These are phyloP conservation scores for Danio choprae DNA, from an alignment of 2,797 vertebrate species.

Conservation along the genomic window DNA sequence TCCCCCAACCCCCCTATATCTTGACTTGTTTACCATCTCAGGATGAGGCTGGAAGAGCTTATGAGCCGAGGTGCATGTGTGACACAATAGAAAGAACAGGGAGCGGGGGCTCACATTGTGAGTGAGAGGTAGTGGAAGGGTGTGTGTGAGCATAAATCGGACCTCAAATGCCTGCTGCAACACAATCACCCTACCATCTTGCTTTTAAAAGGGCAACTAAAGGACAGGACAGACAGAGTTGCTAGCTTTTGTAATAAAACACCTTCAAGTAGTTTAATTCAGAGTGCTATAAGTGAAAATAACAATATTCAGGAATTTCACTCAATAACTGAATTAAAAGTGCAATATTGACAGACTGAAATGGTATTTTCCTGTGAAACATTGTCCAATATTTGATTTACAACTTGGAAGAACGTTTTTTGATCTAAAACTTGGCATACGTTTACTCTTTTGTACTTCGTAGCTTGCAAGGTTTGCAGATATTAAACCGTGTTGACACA, in stretches of 20 bases:
- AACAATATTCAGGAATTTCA: too few relatives aligned
- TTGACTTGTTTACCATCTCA: conserved; percentile 51
- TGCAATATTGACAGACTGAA: too few relatives aligned
- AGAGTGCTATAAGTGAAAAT: neutral
- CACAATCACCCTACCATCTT: conserved; percentile 16
- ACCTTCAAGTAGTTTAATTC: neutral
- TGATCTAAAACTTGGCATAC: neutral
- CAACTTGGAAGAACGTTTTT: neutral
- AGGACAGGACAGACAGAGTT: conserved; percentile 12
- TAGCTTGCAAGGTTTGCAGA: neutral
- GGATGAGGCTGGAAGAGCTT: neutral
- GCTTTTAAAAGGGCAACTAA: conserved; percentile 43
- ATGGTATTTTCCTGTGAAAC: too few relatives aligned
- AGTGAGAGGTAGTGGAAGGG: conserved; percentile 5
- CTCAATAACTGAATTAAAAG: too few relatives aligned
- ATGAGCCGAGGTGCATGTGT: neutral
- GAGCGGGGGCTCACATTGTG: conserved; percentile 1
- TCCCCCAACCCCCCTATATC: neutral
- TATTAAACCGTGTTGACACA: conserved; percentile 5
- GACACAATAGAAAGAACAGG: conserved; percentile 12
- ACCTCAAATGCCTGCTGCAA: conserved; percentile 33
- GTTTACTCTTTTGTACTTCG: neutral
- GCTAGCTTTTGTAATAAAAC: neutral
- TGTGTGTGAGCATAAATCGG: neutral
- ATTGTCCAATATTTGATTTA: too few relatives aligned